These are phyloP conservation scores for Perccottus glenii DNA, from an alignment of 2,113 vertebrate genomes.

Conservation along the genomic window DNA sequence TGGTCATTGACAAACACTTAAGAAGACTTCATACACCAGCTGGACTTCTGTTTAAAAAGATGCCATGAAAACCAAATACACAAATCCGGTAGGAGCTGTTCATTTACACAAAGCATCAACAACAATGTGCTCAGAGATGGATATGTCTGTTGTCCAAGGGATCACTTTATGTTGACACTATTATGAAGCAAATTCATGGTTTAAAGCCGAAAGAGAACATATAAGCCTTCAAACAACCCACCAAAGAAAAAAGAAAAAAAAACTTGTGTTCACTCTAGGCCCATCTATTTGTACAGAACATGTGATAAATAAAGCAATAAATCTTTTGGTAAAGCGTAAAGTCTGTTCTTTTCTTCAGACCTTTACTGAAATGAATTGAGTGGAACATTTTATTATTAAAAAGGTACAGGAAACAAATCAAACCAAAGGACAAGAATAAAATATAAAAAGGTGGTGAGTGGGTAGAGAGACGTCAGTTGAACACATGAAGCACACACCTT, in stretches of 20 bases:
- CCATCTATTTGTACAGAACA: no score
- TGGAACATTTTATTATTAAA: no score
- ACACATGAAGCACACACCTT: neutral
- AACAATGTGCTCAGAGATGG: neutral
- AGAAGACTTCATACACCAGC: neutral
- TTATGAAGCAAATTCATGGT: neutral
- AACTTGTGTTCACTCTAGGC: no score
- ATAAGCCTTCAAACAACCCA: constrained; percentile 2
- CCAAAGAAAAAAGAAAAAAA: neutral
- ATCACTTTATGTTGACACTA: neutral
- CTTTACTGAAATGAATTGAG: no score
- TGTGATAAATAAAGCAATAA: neutral
- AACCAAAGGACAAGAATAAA: no score
- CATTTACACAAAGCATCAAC: neutral
- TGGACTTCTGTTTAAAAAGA: constrained; percentile 8
- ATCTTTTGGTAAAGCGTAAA: neutral
- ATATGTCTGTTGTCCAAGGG: neutral
- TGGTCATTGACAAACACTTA: neutral
- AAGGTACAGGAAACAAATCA: no score
- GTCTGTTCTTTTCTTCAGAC: neutral
- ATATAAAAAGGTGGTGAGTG: neutral
- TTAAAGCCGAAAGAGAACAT: constrained; percentile 8
- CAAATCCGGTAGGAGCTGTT: constrained; percentile 4
- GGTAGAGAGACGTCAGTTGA: neutral
- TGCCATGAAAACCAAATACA: no score